Percentiles rank a stretch among this genome's conserved stretches.
Conservation (phyloP, 2,888 invertebrate species). For the Hypomecis atomaria region DNA sequence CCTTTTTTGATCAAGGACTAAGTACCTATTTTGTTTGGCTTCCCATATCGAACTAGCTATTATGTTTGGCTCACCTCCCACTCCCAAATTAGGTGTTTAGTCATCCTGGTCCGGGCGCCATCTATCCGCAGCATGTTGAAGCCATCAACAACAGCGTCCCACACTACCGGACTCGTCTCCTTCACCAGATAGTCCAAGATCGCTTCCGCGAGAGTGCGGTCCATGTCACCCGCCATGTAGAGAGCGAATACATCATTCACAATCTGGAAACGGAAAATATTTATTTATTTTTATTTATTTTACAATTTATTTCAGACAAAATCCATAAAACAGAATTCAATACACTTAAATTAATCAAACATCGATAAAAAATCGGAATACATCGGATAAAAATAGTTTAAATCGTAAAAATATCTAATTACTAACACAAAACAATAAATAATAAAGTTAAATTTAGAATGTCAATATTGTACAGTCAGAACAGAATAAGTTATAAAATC, state of each 20-base stretch:
- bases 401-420: too few relatives aligned
- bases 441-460: too few relatives aligned
- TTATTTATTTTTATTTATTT: background rate
- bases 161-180: slow-evolving; percentile 66
- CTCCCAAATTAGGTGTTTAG: slow-evolving; percentile 63
- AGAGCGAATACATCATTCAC: slow-evolving; percentile 76
- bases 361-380: too few relatives aligned
- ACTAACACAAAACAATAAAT: too few relatives aligned
- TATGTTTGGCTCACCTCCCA: slow-evolving; percentile 66
- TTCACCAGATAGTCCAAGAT: slow-evolving; percentile 66
- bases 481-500: too few relatives aligned
- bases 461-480: too few relatives aligned
- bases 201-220: slow-evolving; percentile 57
- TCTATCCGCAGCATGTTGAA: slow-evolving; percentile 64
- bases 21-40: too few relatives aligned
- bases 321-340: too few relatives aligned
- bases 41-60: background rate
- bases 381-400: too few relatives aligned
- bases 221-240: slow-evolving; percentile 67
- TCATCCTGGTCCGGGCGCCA: slow-evolving; percentile 61
- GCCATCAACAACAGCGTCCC: slow-evolving; percentile 68
- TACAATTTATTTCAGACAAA: too few relatives aligned
- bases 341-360: too few relatives aligned
- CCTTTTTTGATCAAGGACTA: too few relatives aligned
- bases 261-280: slow-evolving; percentile 57